Conservation (phyloP, 1,140 invertebrate species). For the Homarus americanus region DNA sequence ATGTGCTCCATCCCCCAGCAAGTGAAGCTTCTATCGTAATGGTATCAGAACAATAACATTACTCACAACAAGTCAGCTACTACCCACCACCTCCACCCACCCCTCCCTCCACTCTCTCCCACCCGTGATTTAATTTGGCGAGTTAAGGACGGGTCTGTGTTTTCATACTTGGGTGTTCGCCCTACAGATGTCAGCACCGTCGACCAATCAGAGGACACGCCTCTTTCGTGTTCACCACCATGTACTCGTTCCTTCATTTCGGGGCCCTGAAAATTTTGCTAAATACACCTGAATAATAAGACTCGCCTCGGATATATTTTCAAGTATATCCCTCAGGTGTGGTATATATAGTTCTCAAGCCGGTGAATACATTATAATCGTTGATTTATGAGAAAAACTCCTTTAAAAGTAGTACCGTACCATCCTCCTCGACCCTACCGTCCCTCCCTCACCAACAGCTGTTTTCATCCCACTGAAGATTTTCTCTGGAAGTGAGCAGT, state of each 20-base stretch:
- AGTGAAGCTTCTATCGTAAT: neutral
- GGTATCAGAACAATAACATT: slow-evolving; percentile 30
- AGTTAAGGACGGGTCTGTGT: slow-evolving; percentile 39
- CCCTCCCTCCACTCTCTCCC: no score
- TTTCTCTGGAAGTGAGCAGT: slow-evolving; percentile 46
- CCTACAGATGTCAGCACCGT: slow-evolving; percentile 58
- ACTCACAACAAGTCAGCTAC: slow-evolving; percentile 29
- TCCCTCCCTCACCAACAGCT: neutral
- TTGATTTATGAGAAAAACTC: neutral
- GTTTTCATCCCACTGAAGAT: neutral
- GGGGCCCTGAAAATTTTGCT: slow-evolving; percentile 36
- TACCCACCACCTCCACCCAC: no score
- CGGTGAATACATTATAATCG: neutral
- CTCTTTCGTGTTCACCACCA: slow-evolving; percentile 55
- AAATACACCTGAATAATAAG: slow-evolving; percentile 6
- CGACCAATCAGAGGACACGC: slow-evolving; percentile 61
- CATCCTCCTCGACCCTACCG: neutral
- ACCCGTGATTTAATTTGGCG: slow-evolving; percentile 54
- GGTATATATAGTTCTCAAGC: neutral
- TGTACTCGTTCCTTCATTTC: slow-evolving; percentile 51
- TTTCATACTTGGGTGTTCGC: slow-evolving; percentile 49
- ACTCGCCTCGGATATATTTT: neutral
- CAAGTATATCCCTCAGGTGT: no score
- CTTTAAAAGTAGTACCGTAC: no score
- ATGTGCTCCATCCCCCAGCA: neutral